These are phyloP conservation scores for Bolborhynchus lineola DNA, from an alignment of 2,113 vertebrate species.

Conservation along the genomic window DNA sequence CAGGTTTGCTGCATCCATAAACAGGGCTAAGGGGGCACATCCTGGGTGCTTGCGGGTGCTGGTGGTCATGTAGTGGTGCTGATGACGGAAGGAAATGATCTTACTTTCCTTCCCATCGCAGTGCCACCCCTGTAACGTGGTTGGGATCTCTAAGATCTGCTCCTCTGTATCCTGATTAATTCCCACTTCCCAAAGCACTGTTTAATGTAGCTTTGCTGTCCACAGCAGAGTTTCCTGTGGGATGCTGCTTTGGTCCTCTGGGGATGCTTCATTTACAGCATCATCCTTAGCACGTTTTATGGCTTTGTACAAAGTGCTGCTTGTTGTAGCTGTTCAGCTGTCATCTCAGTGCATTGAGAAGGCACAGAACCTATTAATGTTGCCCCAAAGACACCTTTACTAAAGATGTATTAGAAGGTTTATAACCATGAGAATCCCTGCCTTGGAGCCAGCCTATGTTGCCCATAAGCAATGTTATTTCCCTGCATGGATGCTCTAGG, in stretches of 20 bases:
- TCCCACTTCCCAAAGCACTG: not conserved
- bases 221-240: not conserved
- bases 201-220: not conserved
- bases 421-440: not conserved
- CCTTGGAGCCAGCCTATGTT: not conserved
- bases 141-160: not conserved
- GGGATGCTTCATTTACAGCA: not conserved
- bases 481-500: fast-evolving
- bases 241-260: not conserved
- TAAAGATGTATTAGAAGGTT: not conserved
- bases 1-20: not conserved
- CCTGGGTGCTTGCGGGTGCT: not conserved
- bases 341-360: not conserved
- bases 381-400: not conserved
- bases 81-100: not conserved
- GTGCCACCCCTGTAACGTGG: fast-evolving
- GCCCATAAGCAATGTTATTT: not conserved
- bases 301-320: not conserved
- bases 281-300: not conserved
- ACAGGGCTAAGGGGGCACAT: fast-evolving
- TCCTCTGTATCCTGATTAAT: not conserved
- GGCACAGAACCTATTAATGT: not conserved
- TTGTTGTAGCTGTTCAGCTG: not conserved
- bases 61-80: not conserved
- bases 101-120: not conserved